Evolutionary conservation across 2,888 invertebrate species (phyloP), one percentile per base, ranked within the genome.

Genomic region (Mystacides longicornis): DNA sequence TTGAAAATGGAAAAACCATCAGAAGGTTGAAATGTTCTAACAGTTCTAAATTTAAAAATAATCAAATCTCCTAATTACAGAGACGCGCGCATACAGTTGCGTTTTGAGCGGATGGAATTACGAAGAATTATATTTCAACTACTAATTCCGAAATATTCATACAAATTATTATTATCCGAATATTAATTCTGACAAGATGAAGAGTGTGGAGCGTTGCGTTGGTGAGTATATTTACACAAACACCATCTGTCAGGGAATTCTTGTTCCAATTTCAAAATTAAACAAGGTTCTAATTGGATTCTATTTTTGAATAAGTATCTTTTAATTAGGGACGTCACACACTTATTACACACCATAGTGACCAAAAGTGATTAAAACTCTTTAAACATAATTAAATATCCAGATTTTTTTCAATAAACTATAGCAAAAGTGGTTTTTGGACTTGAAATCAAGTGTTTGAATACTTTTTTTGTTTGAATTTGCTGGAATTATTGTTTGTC

Each of bases 211-310:
- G 43, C 21, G 50, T 23, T n/a, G n/a, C n/a, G n/a, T n/a, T n/a
- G 45, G n/a, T 37, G 14, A 27, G 46, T 67, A 71, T 73, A 76
- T 76, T 75, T 73, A 77, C 75, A 73, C 71, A 67, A 37, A 64
- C 64, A 67, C 72, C 74, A 75, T 77, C 72, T 74, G 75, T 75
- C 75, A 75, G 72, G 70, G 69, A 65, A 70, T 72, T 71, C 71
- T 69, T 67, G 73, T 69, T 68, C 73, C 71, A 69, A 71, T 72
- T 75, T 73, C 70, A 69, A 71, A 72, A 72, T 72, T 71, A 71
- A 73, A 72, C 70, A 68, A 66, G 67, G 68, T 70, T 73, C 71
- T 74, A 76, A 75, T 75, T 75, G 73, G 75, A 71, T 71, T 71
- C 71, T 74, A 74, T 75, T 77, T 76, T 73, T 71, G 71, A 56